A percentile compares a stretch with the other conserved stretches of the same genome.
Evolutionary conservation across 2,888 invertebrate species (phyloP).

Genomic region (Anoncus sp.): DNA sequence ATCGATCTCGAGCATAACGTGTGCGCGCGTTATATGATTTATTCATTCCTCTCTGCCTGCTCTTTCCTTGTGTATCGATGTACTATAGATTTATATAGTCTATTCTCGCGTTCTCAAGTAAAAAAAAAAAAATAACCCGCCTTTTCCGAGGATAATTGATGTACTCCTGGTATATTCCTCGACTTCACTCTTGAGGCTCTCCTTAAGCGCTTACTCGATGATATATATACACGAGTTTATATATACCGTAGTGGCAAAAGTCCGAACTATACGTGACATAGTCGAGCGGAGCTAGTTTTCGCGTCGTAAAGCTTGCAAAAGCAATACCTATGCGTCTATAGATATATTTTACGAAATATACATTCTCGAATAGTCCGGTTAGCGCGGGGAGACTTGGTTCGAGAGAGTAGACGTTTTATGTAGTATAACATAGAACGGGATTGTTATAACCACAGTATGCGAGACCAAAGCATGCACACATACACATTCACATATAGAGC

Average conservation of each 20-base stretch:
- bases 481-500: not conserved
- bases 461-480: conserved; percentile 33
- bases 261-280: conserved; percentile 32
- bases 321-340: conserved; percentile 3
- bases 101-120: conserved; percentile 24
- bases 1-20: conserved; percentile 32
- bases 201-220: conserved; percentile 11
- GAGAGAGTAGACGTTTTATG: conserved; percentile 35
- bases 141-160: conserved; percentile 61
- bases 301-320: conserved; percentile 52
- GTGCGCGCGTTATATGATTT: conserved; percentile 56
- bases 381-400: conserved; percentile 34
- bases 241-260: conserved; percentile 29
- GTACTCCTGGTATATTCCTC: conserved; percentile 44
- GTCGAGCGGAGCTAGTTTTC: conserved; percentile 52
- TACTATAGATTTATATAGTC: conserved; percentile 14
- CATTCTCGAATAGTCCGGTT: conserved; percentile 17
- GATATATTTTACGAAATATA: not conserved
- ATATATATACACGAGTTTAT: conserved; percentile 9
- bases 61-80: conserved; percentile 19
- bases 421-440: conserved; percentile 14
- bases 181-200: conserved; percentile 31
- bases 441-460: conserved; percentile 30
- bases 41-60: conserved; percentile 40
- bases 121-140: conserved; percentile 19